These are phyloP conservation scores for Ischnus inquisitorius DNA, from an alignment of 2,888 invertebrate species.

Conservation along the genomic window DNA sequence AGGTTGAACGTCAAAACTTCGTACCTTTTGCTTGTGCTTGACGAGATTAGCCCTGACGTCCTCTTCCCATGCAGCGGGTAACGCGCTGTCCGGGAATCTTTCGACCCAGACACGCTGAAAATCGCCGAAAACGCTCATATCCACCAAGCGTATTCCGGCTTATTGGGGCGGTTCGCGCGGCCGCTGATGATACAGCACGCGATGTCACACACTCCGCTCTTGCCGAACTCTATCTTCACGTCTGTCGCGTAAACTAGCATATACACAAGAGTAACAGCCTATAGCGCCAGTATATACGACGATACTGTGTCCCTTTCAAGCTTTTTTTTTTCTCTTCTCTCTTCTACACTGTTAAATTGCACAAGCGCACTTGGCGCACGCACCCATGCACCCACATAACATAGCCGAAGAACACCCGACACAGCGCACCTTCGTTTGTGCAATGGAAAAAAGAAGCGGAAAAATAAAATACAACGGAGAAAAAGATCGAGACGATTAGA, in stretches of 20 bases:
- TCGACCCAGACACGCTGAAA: conserved; percentile 97
- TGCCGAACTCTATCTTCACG: conserved; percentile 6
- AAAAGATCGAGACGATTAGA: not conserved
- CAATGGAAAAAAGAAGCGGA: not conserved
- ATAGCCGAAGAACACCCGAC: conserved; percentile 14
- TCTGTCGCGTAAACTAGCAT: conserved; percentile 12
- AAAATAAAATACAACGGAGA: not conserved
- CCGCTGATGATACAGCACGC: conserved; percentile 50
- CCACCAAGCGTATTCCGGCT: conserved; percentile 7
- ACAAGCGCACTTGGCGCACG: conserved; percentile 70
- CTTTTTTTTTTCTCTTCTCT: too few relatives aligned
- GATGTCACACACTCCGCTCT: conserved; percentile 22
- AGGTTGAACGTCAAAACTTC: not conserved
- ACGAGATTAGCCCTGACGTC: conserved; percentile 96
- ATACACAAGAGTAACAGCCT: not conserved
- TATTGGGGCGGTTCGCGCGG: conserved; percentile 42
- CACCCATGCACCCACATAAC: conserved; percentile 68
- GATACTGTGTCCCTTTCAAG: not conserved
- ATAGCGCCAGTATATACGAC: conserved; percentile 12
- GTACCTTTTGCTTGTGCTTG: conserved; percentile 94
- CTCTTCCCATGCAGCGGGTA: conserved; percentile 97
- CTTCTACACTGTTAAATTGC: conserved; percentile 58
- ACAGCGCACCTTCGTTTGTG: conserved; percentile 3
- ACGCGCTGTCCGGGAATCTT: conserved; percentile 95
- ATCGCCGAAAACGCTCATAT: conserved; percentile 94